These are phyloP conservation scores for Lamellibrachia luymesi DNA, from an alignment of 1,140 invertebrate genomes.

Conservation along the genomic window DNA sequence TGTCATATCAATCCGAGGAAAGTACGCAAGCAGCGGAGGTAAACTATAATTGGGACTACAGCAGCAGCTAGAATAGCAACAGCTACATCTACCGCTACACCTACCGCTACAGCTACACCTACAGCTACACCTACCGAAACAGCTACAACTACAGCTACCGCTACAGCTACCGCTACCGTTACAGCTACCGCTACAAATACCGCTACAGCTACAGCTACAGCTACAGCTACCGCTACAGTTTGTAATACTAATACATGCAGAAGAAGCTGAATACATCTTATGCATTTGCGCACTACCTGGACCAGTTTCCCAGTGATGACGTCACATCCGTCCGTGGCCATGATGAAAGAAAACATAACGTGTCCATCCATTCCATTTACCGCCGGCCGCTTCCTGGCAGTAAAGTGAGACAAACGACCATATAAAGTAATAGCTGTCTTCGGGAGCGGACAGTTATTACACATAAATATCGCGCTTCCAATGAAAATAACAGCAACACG, in stretches of 20 bases:
- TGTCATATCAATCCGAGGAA: too few relatives aligned
- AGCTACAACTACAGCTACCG: too few relatives aligned
- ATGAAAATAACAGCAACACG: background rate
- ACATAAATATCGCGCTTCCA: background rate
- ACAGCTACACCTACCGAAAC: too few relatives aligned
- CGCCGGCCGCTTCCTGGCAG: background rate
- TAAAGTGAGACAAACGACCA: background rate
- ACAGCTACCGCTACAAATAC: background rate
- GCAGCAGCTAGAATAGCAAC: too few relatives aligned
- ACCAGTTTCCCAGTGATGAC: background rate
- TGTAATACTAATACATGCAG: background rate
- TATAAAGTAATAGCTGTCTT: conserved; percentile 1
- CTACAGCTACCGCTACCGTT: background rate
- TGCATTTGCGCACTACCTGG: background rate
- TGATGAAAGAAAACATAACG: background rate
- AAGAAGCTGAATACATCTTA: background rate
- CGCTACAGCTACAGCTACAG: background rate
- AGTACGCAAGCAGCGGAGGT: too few relatives aligned
- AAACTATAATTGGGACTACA: too few relatives aligned
- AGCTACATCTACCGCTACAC: too few relatives aligned
- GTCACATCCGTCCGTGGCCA: background rate
- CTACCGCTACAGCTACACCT: too few relatives aligned
- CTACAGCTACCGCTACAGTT: too few relatives aligned
- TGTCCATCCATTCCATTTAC: background rate
- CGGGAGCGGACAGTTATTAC: background rate